These are phyloP conservation scores for Ischnus inquisitorius DNA, from an alignment of 2,888 invertebrate genomes.

Conservation along the genomic window DNA sequence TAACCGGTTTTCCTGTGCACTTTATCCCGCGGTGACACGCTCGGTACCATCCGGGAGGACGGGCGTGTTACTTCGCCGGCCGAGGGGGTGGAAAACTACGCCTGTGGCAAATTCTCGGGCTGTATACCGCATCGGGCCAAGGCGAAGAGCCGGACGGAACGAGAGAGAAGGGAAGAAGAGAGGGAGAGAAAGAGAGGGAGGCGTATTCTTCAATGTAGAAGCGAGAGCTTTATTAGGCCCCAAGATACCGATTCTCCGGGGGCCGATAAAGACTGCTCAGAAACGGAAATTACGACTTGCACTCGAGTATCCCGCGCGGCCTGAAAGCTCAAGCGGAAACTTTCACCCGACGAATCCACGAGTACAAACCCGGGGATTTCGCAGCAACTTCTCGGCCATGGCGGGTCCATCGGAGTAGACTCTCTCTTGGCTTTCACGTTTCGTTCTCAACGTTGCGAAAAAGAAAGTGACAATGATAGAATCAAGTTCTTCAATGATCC, in stretches of 20 bases:
- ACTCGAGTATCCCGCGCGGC: conserved; percentile 37
- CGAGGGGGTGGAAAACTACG: conserved; percentile 44
- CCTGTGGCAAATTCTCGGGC: conserved; percentile 5
- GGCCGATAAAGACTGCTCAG: conserved; percentile 69
- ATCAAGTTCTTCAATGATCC: no score
- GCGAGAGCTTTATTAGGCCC: conserved; percentile 70
- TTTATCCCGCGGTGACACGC: conserved; percentile 68
- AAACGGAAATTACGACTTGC: conserved; percentile 66
- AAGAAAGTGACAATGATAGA: no score
- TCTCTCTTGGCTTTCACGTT: no score
- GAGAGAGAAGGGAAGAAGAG: conserved; percentile 1
- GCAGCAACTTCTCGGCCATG: background rate
- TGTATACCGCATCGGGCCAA: conserved; percentile 26
- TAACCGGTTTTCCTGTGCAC: conserved; percentile 69
- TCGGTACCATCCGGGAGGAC: conserved; percentile 57
- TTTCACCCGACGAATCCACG: conserved; percentile 50
- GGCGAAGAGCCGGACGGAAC: conserved; percentile 21
- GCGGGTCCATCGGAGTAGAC: conserved; percentile 1
- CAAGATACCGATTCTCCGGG: conserved; percentile 66
- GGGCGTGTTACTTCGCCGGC: conserved; percentile 24
- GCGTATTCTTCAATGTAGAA: conserved; percentile 30
- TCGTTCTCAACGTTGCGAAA: no score
- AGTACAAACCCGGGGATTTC: background rate
- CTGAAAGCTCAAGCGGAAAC: background rate
- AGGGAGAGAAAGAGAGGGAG: conserved; percentile 9